Evolutionary conservation across 2,797 vertebrate genomes (phyloP).

Genomic region (Xenops minutus): DNA sequence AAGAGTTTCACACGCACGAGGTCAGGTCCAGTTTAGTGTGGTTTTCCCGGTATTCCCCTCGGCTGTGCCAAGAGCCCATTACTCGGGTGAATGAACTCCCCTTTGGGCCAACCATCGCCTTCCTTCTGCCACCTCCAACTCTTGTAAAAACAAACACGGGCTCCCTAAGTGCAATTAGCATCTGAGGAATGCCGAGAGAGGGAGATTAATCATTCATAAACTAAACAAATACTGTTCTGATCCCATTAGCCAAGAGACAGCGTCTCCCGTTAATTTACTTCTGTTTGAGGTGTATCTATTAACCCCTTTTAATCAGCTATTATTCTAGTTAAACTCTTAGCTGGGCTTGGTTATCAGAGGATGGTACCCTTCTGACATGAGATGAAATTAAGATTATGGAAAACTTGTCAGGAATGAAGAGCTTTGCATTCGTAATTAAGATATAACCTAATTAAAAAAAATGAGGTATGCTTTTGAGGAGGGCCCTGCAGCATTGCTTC

Average conservation of each 20-base stretch:
- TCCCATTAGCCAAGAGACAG: slow-evolving; percentile 64
- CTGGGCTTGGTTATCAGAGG: slow-evolving; percentile 35
- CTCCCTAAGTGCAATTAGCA: slow-evolving; percentile 61
- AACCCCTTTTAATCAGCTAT: slow-evolving; percentile 70
- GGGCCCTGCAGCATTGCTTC: neutral
- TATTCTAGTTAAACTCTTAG: slow-evolving; percentile 55
- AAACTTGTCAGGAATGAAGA: slow-evolving; percentile 45
- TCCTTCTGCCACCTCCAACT: slow-evolving; percentile 25
- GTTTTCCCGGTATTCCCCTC: neutral
- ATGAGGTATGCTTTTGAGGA: neutral
- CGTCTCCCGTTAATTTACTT: slow-evolving; percentile 58
- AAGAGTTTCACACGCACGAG: neutral
- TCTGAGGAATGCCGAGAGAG: slow-evolving; percentile 50
- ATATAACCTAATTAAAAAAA: slow-evolving; percentile 46
- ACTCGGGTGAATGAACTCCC: neutral
- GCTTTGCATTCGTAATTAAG: slow-evolving; percentile 25
- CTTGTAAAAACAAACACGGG: slow-evolving; percentile 51
- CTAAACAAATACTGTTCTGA: slow-evolving; percentile 70
- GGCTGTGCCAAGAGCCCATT: slow-evolving; percentile 33
- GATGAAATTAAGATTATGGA: slow-evolving; percentile 63
- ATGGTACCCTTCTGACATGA: slow-evolving; percentile 44
- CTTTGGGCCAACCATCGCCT: neutral
- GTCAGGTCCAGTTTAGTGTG: neutral
- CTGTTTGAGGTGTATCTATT: slow-evolving; percentile 66
- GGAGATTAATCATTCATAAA: slow-evolving; percentile 70